Conservation (phyloP, 2,888 invertebrate species). For the Pammene fasciana region DNA sequence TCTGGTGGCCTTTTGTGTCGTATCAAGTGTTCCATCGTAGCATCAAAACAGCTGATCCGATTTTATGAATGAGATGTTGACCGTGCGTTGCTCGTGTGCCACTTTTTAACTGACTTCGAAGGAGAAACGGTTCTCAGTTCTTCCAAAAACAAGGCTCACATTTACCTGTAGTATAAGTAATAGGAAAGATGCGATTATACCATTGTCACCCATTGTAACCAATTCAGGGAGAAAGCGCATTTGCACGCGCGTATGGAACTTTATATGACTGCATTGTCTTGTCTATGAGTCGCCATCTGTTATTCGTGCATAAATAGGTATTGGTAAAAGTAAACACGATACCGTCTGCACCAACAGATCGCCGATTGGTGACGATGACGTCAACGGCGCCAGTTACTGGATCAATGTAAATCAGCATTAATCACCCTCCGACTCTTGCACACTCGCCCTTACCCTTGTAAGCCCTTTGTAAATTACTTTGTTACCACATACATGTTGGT, state of each 20-base stretch:
- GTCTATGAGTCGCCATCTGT: neutral
- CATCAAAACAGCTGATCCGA: no score
- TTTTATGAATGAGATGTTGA: no score
- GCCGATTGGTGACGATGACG: conserved; percentile 9
- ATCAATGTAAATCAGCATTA: conserved; percentile 19
- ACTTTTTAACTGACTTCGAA: no score
- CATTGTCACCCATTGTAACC: neutral
- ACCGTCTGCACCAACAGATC: conserved; percentile 5
- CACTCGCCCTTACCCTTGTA: conserved; percentile 65
- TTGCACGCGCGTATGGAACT: neutral
- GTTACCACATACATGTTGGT: conserved; percentile 31
- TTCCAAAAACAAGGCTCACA: no score
- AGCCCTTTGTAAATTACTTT: conserved; percentile 20
- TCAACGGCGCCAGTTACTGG: conserved; percentile 6
- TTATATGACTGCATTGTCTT: neutral
- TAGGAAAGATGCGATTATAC: neutral
- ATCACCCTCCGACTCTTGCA: conserved; percentile 44
- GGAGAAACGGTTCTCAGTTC: no score
- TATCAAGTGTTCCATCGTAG: no score
- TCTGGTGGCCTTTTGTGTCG: no score
- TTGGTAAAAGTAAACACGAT: conserved; percentile 9
- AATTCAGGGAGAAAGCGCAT: neutral
- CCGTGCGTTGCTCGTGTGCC: no score
- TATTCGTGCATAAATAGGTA: neutral
- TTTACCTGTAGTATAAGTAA: no score